phyloP scores from a whole-genome alignment of 2,888 invertebrate species.

The Heliconius charithonia region DNA sequence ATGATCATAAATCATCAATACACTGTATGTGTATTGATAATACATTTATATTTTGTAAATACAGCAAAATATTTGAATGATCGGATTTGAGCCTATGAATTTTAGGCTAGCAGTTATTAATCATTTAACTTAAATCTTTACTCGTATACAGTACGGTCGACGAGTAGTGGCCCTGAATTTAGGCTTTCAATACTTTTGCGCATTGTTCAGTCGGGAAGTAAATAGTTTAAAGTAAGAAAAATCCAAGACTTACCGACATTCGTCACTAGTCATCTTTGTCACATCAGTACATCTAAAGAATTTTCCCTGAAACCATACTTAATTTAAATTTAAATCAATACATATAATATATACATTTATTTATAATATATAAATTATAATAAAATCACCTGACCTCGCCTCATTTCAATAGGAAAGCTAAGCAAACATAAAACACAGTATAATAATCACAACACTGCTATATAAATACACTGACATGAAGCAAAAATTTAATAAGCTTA shows the following conservation, averaged over 20 bases:
- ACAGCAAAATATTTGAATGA: too few species aligned
- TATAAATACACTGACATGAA: constrained; percentile 32
- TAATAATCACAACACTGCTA: constrained; percentile 28
- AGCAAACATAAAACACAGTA: constrained; percentile 44
- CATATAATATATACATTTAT: background rate
- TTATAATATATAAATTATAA: constrained; percentile 12
- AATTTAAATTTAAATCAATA: constrained; percentile 32
- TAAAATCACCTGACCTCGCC: constrained; percentile 64
- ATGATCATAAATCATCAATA: too few species aligned
- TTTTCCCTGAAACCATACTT: constrained; percentile 90
- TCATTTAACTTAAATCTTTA: too few species aligned
- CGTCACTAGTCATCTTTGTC: constrained; percentile 93
- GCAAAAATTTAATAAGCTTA: constrained; percentile 23
- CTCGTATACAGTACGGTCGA: too few species aligned
- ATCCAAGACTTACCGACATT: constrained; percentile 91
- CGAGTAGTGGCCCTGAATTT: too few species aligned
- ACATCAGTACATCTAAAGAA: constrained; percentile 96
- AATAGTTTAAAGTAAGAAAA: too few species aligned
- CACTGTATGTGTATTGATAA: too few species aligned
- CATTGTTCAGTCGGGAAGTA: too few species aligned
- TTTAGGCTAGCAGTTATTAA: too few species aligned
- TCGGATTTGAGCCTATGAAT: too few species aligned
- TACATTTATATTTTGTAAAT: too few species aligned
- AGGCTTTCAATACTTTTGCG: too few species aligned
- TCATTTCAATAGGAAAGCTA: constrained; percentile 50